Conservation (phyloP, 2,888 invertebrate genomes). For the Dolomedes plantarius region DNA sequence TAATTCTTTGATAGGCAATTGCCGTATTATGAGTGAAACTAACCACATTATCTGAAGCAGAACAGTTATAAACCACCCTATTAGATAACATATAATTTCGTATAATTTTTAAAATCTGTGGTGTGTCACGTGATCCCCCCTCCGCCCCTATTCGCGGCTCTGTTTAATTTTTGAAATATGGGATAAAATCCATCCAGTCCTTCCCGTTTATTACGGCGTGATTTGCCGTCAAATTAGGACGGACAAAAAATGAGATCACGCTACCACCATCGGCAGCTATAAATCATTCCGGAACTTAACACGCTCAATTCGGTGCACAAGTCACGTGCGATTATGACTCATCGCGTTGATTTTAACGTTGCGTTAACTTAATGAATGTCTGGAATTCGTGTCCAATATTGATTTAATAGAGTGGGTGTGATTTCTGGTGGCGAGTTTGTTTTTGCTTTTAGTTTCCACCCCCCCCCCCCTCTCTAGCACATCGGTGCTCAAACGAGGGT, state of each 20-base stretch:
- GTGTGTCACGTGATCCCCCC: no score
- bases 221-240: conserved; percentile 11
- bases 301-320: neutral
- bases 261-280: neutral
- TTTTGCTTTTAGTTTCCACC: no score
- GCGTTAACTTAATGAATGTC: conserved; percentile 6
- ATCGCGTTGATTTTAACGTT: neutral
- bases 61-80: no score
- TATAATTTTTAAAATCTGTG: no score
- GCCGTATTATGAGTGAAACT: no score
- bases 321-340: conserved; percentile 6
- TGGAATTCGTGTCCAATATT: neutral
- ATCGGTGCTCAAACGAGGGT: neutral
- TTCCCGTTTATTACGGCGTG: neutral
- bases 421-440: neutral
- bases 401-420: neutral
- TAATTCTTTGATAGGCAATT: no score
- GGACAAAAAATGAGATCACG: conserved; percentile 11
- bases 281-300: neutral
- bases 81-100: no score
- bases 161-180: no score
- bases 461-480: no score
- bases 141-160: no score
- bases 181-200: no score
- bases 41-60: no score